Evolutionary conservation across 2,888 invertebrate genomes (phyloP).

Genomic region (Drosophila picticornis): DNA sequence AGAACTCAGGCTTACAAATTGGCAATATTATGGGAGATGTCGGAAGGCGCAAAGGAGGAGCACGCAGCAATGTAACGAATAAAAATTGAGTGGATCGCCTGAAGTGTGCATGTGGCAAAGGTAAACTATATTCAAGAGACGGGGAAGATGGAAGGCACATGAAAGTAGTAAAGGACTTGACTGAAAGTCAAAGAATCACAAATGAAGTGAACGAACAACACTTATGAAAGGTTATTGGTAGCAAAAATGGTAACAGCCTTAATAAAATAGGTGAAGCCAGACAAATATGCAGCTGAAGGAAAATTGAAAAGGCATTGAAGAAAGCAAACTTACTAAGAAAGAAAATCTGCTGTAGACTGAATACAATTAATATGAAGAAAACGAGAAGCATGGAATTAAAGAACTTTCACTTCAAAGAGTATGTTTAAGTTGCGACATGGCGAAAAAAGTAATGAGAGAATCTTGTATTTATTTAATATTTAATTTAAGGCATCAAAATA

Average conservation of each 20-base stretch:
- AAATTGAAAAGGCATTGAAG: neutral
- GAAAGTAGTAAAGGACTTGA: neutral
- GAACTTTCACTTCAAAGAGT: neutral
- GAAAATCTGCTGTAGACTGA: neutral
- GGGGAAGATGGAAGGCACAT: neutral
- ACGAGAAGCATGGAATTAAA: neutral
- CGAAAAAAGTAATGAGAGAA: neutral
- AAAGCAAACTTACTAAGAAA: neutral
- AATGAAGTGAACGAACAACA: conserved; percentile 25
- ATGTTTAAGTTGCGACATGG: neutral
- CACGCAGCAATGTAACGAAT: conserved; percentile 66
- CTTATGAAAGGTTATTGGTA: conserved; percentile 5
- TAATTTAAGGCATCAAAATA: neutral
- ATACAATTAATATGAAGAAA: neutral
- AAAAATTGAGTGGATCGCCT: conserved; percentile 72
- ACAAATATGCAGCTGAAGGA: neutral
- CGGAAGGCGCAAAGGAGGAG: neutral
- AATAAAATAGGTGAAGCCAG: neutral
- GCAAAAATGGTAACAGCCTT: neutral
- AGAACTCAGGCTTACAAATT: conserved; percentile 15
- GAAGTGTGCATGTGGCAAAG: conserved; percentile 22
- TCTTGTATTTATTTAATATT: neutral
- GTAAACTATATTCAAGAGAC: conserved; percentile 1
- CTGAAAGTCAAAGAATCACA: conserved; percentile 17
- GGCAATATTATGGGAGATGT: neutral